Conservation (phyloP, 2,797 vertebrate genomes). For the Pyrocephalus nanus region DNA sequence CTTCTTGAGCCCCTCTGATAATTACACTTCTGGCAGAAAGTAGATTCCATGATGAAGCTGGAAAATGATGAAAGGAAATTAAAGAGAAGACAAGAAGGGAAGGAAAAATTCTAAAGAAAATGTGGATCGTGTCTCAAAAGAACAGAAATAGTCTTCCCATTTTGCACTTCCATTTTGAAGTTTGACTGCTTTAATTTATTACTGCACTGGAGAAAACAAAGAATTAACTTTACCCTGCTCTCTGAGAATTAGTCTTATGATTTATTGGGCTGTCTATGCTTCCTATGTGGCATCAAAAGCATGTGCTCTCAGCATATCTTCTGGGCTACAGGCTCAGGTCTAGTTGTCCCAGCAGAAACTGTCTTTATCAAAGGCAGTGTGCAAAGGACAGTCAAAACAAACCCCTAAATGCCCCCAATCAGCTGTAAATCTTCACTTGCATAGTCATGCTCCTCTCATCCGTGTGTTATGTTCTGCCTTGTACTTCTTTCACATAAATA, state of each 20-base stretch:
- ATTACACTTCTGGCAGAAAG: slow-evolving; percentile 11
- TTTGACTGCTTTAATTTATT: background rate
- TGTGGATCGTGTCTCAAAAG: background rate
- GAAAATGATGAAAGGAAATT: background rate
- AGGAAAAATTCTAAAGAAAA: background rate
- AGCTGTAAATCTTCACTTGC: background rate
- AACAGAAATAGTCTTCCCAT: background rate
- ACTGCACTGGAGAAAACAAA: background rate
- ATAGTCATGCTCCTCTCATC: background rate
- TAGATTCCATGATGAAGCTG: background rate
- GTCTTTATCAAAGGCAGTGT: background rate
- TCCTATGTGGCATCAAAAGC: background rate
- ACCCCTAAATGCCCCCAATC: background rate
- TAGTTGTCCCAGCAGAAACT: background rate
- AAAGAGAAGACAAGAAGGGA: background rate
- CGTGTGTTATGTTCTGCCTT: background rate
- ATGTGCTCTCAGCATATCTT: background rate
- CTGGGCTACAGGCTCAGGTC: background rate
- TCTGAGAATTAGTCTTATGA: background rate
- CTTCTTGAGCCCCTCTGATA: background rate
- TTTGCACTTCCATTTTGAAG: background rate
- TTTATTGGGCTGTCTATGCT: background rate
- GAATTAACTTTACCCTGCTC: background rate
- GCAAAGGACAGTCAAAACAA: background rate
- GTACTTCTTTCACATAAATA: background rate